Conservation (phyloP, 1,140 invertebrate genomes). For the Camponotus pennsylvanicus region DNA sequence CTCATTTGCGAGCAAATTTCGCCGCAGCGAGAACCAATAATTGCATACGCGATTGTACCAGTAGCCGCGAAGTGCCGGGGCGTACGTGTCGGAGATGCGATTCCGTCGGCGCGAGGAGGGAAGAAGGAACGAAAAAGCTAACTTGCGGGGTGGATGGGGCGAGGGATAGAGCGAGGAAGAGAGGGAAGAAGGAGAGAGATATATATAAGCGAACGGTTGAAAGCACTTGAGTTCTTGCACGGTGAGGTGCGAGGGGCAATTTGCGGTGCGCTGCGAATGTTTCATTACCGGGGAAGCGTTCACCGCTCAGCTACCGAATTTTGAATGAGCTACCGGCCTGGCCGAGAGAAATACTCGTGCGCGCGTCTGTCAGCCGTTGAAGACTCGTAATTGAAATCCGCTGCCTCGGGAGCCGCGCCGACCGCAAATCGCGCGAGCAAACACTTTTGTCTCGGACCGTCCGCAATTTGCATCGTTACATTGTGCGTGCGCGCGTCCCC, state of each 20-base stretch:
- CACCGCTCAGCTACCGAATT: slow-evolving; percentile 85
- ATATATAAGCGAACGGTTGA: slow-evolving; percentile 77
- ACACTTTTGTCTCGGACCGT: slow-evolving; percentile 84
- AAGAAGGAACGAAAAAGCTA: slow-evolving; percentile 10
- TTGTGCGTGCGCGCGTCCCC: slow-evolving; percentile 60
- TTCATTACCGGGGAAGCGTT: slow-evolving; percentile 84
- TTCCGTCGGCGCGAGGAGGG: slow-evolving; percentile 12
- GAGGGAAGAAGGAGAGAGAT: slow-evolving; percentile 8
- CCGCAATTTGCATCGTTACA: slow-evolving; percentile 82
- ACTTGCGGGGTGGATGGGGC: background rate
- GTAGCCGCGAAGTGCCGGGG: slow-evolving; percentile 47
- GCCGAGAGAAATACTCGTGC: slow-evolving; percentile 26
- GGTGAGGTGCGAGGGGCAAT: slow-evolving; percentile 79
- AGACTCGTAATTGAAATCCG: slow-evolving; percentile 85
- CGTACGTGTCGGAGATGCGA: slow-evolving; percentile 30
- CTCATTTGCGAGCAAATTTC: slow-evolving; percentile 64
- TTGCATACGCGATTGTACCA: slow-evolving; percentile 72
- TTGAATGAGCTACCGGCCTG: slow-evolving; percentile 84
- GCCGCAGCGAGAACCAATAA: slow-evolving; percentile 76
- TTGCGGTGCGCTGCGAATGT: slow-evolving; percentile 86
- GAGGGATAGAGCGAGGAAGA: slow-evolving; percentile 14
- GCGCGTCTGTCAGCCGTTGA: slow-evolving; percentile 69
- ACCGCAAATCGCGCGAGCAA: slow-evolving; percentile 85
- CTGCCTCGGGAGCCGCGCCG: slow-evolving; percentile 78
- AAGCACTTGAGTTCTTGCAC: slow-evolving; percentile 81